These are phyloP conservation scores for Syngnathus acus DNA, from an alignment of 2,797 vertebrate species.

Conservation along the genomic window DNA sequence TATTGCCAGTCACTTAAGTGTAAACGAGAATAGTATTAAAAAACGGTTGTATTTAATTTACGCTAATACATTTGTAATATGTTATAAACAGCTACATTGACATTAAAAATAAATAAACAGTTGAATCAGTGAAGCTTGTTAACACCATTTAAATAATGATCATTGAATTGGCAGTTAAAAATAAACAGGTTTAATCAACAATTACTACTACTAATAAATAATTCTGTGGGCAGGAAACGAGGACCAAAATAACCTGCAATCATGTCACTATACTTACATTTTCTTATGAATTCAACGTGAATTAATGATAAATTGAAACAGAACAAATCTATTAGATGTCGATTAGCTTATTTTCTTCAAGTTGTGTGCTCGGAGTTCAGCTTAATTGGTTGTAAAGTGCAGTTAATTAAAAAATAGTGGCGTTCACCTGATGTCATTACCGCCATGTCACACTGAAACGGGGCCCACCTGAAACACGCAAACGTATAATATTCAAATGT, in stretches of 20 bases:
- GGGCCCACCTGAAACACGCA: constrained; percentile 4
- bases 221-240: not conserved
- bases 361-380: not conserved
- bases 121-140: not conserved
- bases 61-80: not conserved
- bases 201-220: not conserved
- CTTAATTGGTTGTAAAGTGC: not conserved
- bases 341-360: not conserved
- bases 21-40: not conserved
- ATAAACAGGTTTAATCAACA: not conserved
- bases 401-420: not conserved
- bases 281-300: not conserved
- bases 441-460: not conserved
- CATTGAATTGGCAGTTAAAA: not conserved
- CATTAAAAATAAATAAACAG: not conserved
- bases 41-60: not conserved
- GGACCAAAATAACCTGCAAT: not conserved
- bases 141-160: not conserved
- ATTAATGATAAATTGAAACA: not conserved
- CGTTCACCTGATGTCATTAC: not conserved
- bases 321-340: not conserved
- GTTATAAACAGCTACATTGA: not conserved
- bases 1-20: not conserved
- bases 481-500: too few species aligned
- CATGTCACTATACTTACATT: not conserved